phyloP scores from a whole-genome alignment of 2,797 vertebrate genomes.

The Chelmon rostratus region DNA sequence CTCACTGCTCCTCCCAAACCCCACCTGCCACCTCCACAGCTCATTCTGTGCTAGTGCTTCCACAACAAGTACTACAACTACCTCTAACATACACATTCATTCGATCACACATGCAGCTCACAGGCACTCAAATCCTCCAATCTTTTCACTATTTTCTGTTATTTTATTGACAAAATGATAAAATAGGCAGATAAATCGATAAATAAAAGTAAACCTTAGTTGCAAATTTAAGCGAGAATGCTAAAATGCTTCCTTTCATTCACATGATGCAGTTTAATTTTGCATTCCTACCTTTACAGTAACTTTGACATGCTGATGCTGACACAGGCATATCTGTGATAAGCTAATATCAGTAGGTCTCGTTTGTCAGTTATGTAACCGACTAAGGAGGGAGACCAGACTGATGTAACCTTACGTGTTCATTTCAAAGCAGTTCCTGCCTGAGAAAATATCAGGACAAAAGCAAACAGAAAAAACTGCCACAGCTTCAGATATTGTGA shows the following conservation, averaged over 20 bases:
- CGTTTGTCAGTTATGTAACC: too few species aligned
- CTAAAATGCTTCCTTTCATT: too few species aligned
- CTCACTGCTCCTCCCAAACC: slow-evolving; percentile 17
- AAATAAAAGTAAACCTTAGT: too few species aligned
- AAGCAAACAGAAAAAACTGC: neutral
- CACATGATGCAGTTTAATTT: too few species aligned
- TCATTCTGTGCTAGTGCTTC: neutral
- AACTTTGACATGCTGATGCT: neutral
- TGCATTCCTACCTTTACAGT: too few species aligned
- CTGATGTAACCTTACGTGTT: neutral
- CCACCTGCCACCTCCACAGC: slow-evolving; percentile 30
- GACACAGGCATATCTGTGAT: neutral
- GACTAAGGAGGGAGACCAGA: neutral
- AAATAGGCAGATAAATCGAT: too few species aligned
- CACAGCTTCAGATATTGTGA: neutral
- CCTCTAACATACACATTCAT: neutral
- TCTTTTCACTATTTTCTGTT: too few species aligned
- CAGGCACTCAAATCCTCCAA: neutral
- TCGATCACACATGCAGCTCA: neutral
- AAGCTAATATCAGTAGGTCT: neutral
- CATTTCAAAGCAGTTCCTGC: slow-evolving; percentile 7
- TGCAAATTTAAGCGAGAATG: too few species aligned
- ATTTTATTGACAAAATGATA: too few species aligned
- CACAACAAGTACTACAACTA: neutral
- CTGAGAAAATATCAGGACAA: neutral